These are phyloP conservation scores for Sus cebifrons DNA, from an alignment of 2,797 vertebrate species.

Conservation along the genomic window DNA sequence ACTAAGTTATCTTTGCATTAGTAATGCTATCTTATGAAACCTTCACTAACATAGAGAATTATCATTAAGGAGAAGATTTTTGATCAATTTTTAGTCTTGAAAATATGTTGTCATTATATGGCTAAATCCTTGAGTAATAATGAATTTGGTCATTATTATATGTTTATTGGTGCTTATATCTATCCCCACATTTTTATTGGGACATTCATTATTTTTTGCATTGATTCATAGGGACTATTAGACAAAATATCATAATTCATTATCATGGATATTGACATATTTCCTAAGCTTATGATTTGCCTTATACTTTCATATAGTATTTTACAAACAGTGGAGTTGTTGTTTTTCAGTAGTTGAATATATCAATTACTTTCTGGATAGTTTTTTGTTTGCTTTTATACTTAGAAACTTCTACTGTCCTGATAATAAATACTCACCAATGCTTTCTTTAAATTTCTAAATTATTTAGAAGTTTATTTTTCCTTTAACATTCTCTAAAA, in stretches of 20 bases:
- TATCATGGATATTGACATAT: neutral
- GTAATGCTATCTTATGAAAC: neutral
- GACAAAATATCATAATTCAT: neutral
- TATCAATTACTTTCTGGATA: neutral
- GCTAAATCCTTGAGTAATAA: neutral
- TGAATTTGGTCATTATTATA: neutral
- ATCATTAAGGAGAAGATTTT: neutral
- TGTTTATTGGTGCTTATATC: neutral
- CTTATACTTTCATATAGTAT: neutral
- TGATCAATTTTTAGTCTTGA: neutral
- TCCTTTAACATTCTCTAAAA: neutral
- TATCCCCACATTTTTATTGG: neutral
- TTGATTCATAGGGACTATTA: neutral
- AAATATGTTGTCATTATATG: neutral
- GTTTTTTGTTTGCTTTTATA: neutral
- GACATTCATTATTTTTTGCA: neutral
- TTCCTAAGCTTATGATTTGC: conserved; percentile 2
- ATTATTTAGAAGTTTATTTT: neutral
- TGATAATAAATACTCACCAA: neutral
- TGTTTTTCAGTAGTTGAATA: neutral
- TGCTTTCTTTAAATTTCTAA: neutral
- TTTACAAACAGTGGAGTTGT: neutral
- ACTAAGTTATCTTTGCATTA: neutral
- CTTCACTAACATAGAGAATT: neutral
- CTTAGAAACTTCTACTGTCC: neutral